Conservation (phyloP, 2,113 vertebrate species). For the Callocephalon fimbriatum region DNA sequence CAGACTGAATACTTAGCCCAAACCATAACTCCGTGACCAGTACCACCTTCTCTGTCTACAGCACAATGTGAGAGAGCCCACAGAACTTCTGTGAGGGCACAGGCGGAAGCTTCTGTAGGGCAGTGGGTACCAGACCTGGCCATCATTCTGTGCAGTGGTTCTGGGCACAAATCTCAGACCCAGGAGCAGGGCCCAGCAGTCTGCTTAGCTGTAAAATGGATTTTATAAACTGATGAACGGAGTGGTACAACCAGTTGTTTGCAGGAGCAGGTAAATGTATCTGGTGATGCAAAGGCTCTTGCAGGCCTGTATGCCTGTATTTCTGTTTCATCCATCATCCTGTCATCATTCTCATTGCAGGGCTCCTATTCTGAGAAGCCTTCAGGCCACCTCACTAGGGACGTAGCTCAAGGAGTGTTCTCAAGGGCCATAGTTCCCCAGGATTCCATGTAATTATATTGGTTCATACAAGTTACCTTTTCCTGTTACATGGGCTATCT, state of each 20-base stretch:
- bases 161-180: background rate
- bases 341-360: background rate
- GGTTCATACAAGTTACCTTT: background rate
- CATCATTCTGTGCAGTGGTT: background rate
- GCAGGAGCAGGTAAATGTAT: background rate
- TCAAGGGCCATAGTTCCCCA: background rate
- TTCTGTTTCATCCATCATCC: background rate
- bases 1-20: background rate
- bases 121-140: rapidly evolving
- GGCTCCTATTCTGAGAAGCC: background rate
- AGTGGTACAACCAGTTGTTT: background rate
- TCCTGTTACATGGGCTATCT: background rate
- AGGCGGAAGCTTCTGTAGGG: background rate
- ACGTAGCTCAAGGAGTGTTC: background rate
- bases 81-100: rapidly evolving
- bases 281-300: background rate
- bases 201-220: background rate
- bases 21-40: background rate
- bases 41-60: rapidly evolving
- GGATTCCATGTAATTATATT: background rate
- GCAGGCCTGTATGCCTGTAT: background rate
- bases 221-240: background rate
- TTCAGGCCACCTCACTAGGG: background rate
- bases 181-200: background rate
- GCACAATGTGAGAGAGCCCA: rapidly evolving